Percentiles rank a stretch among this genome's conserved stretches.
phyloP scores from a whole-genome alignment of 35 echinoderm and acorn worm genomes.

The Acanthaster planci region DNA sequence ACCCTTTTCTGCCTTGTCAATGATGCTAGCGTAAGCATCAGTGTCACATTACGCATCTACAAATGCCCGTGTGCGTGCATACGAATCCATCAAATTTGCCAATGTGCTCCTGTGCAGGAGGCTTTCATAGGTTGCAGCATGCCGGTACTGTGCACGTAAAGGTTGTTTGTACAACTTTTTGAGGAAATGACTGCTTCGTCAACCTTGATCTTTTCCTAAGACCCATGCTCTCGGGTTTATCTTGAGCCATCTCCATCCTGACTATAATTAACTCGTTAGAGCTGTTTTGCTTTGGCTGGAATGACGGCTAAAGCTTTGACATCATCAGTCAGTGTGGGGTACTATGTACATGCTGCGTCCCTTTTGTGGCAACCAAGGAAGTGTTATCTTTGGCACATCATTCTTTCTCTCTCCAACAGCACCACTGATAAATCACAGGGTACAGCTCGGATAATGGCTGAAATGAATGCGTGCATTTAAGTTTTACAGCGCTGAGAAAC shows the following conservation, averaged over 20 bases:
- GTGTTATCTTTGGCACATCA: too few relatives aligned
- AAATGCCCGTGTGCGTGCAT: not conserved
- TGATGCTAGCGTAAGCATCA: not conserved
- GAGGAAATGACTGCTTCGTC: not conserved
- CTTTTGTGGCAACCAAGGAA: too few relatives aligned
- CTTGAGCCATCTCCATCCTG: conserved; percentile 6
- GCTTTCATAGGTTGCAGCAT: not conserved
- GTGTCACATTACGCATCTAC: not conserved
- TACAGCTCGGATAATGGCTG: too few relatives aligned
- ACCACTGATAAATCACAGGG: not conserved
- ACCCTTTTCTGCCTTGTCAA: not conserved
- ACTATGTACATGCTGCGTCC: not conserved
- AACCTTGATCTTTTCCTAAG: conserved; percentile 28
- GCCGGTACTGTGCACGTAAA: not conserved
- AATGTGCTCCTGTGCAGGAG: too few relatives aligned
- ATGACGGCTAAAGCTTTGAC: not conserved
- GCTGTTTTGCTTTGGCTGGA: not conserved
- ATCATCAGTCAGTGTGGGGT: not conserved
- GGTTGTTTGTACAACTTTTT: not conserved
- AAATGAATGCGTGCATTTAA: too few relatives aligned
- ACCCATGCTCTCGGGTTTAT: not conserved
- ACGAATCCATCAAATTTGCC: not conserved
- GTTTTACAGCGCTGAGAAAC: too few relatives aligned
- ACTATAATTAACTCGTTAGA: conserved; percentile 22
- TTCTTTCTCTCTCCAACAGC: not conserved